Conservation (phyloP, 2,797 vertebrate genomes). For the Sebastes elongatus region DNA sequence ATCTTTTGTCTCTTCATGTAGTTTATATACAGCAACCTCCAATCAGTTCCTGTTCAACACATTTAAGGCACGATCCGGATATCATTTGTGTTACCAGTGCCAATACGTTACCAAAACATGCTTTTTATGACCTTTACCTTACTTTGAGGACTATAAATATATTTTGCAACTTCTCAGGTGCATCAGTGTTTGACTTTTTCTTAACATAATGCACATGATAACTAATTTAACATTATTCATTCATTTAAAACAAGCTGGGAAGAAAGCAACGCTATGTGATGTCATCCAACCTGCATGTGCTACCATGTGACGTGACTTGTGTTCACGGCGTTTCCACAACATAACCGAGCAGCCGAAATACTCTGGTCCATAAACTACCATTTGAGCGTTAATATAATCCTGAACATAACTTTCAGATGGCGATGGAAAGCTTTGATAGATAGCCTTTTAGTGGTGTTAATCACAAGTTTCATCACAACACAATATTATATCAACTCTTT, state of each 20-base stretch:
- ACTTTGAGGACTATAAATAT: background rate
- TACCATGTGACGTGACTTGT: background rate
- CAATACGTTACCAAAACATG: background rate
- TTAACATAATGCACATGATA: background rate
- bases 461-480: too few relatives aligned
- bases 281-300: background rate
- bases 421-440: background rate
- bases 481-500: too few relatives aligned
- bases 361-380: background rate
- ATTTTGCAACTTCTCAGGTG: background rate
- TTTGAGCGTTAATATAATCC: background rate
- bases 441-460: too few relatives aligned
- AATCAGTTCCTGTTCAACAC: too few relatives aligned
- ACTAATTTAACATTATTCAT: background rate
- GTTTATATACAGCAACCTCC: too few relatives aligned
- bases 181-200: background rate
- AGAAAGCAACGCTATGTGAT: background rate
- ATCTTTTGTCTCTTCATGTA: too few relatives aligned
- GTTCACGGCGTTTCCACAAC: background rate
- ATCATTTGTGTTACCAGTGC: background rate
- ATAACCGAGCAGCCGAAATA: background rate
- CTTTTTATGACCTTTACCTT: background rate
- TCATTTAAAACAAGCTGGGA: background rate
- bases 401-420: background rate
- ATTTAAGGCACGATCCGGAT: too few relatives aligned